A percentile compares a stretch with the other conserved stretches of the same genome.
Evolutionary conservation across 2,797 vertebrate species (phyloP).

Genomic region (Poeciliopsis infans): DNA sequence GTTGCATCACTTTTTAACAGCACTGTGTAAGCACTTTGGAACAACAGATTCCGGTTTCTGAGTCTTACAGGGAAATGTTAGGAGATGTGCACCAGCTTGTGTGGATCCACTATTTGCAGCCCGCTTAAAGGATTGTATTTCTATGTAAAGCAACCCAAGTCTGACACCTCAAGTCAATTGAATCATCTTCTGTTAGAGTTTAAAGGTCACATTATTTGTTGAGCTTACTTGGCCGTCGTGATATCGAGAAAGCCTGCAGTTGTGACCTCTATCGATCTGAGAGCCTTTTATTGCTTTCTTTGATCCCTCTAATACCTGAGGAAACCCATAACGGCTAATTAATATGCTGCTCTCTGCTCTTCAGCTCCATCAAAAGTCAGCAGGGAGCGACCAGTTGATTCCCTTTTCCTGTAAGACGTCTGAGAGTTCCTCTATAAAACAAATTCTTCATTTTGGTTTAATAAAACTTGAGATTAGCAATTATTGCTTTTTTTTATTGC

Average conservation of each 20-base stretch:
- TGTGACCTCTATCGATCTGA: constrained; percentile 62
- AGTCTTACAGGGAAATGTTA: background rate
- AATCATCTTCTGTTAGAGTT: constrained; percentile 35
- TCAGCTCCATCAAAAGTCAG: constrained; percentile 67
- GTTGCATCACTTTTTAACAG: background rate
- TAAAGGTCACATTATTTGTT: constrained; percentile 56
- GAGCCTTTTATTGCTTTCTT: constrained; percentile 69
- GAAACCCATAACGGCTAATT: constrained; percentile 80
- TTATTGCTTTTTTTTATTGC: constrained; percentile 1
- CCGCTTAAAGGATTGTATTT: background rate
- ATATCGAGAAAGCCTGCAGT: constrained; percentile 40
- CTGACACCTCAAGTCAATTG: constrained; percentile 45
- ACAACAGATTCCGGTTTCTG: background rate
- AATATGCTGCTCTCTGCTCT: constrained; percentile 75
- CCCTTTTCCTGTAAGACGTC: constrained; percentile 24
- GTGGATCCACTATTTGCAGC: background rate
- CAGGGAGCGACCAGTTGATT: constrained; percentile 39
- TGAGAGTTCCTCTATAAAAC: constrained; percentile 50
- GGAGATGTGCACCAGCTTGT: background rate
- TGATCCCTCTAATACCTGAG: constrained; percentile 79
- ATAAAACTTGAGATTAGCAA: constrained; percentile 35
- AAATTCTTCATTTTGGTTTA: constrained; percentile 38
- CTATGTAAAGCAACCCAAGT: constrained; percentile 13
- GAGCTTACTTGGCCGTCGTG: constrained; percentile 31
- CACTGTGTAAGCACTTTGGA: background rate